Conservation (phyloP, 2,888 invertebrate species). For the Apocheima hispidaria region DNA sequence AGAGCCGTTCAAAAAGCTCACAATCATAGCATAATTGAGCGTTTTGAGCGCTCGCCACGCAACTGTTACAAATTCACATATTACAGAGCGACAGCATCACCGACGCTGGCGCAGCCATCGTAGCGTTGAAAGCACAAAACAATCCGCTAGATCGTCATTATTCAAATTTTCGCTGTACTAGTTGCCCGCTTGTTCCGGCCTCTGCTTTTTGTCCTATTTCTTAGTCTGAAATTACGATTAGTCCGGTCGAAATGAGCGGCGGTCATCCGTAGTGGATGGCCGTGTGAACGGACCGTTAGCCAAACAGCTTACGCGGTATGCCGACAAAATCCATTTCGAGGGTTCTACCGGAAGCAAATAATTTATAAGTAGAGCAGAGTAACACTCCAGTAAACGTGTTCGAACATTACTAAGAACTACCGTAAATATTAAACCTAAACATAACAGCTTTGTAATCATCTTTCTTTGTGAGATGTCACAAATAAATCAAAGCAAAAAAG, state of each 20-base stretch:
- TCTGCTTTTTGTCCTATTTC: constrained; percentile 81
- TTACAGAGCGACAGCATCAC: constrained; percentile 55
- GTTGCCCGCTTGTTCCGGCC: constrained; percentile 84
- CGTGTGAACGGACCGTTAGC: constrained; percentile 82
- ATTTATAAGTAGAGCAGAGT: constrained; percentile 35
- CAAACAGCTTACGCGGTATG: constrained; percentile 71
- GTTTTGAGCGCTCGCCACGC: constrained; percentile 43
- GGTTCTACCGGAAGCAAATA: constrained; percentile 47
- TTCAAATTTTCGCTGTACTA: constrained; percentile 84
- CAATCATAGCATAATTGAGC: constrained; percentile 37
- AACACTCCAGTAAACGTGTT: constrained; percentile 33
- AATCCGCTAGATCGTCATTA: constrained; percentile 84
- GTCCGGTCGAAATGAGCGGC: constrained; percentile 78
- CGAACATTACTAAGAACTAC: constrained; percentile 29
- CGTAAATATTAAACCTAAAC: constrained; percentile 18
- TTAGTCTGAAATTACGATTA: constrained; percentile 83
- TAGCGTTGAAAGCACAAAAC: constrained; percentile 77
- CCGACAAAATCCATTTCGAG: constrained; percentile 50
- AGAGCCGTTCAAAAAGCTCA: constrained; percentile 38
- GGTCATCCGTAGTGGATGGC: constrained; percentile 81
- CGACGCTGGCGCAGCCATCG: constrained; percentile 66
- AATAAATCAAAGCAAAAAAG: constrained; percentile 23
- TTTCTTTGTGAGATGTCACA: constrained; percentile 23
- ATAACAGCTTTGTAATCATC: constrained; percentile 12
- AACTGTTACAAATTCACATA: constrained; percentile 56